These are phyloP conservation scores for Siniperca scherzeri DNA, from an alignment of 2,797 vertebrate genomes.

Conservation along the genomic window DNA sequence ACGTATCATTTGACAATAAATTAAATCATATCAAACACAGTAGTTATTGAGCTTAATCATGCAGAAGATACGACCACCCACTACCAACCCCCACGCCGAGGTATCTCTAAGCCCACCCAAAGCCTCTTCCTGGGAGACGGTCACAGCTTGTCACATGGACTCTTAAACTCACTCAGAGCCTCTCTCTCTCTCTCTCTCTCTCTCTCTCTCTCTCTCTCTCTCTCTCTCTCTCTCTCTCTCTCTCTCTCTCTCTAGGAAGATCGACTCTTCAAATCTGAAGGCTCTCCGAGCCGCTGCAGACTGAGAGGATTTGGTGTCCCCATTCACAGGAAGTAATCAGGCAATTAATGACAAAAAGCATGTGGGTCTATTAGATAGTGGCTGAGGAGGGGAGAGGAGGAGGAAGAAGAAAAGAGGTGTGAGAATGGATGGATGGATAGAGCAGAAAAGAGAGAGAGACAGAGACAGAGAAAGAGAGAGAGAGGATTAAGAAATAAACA, in stretches of 20 bases:
- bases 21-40: constrained; percentile 40
- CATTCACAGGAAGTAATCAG: constrained; percentile 85
- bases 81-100: constrained; percentile 14
- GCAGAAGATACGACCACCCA: constrained; percentile 14
- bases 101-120: constrained; percentile 69
- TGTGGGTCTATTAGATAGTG: constrained; percentile 83
- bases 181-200: constrained; percentile 8
- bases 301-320: constrained; percentile 85
- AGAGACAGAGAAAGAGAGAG: constrained; percentile 25
- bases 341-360: constrained; percentile 87
- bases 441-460: constrained; percentile 5
- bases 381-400: constrained; percentile 49
- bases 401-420: constrained; percentile 35
- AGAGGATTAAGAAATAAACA: constrained; percentile 69
- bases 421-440: constrained; percentile 55
- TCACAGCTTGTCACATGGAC: constrained; percentile 77
- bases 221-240: constrained; percentile 16
- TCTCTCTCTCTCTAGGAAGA: constrained; percentile 65
- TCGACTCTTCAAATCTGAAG: constrained; percentile 80
- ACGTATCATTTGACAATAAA: constrained; percentile 30
- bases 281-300: constrained; percentile 69
- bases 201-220: constrained; percentile 13
- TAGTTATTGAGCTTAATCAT: constrained; percentile 31
- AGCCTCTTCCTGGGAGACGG: constrained; percentile 72
- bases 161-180: constrained; percentile 70